Conservation (phyloP, 2,888 invertebrate species). For the Callosobruchus maculatus region DNA sequence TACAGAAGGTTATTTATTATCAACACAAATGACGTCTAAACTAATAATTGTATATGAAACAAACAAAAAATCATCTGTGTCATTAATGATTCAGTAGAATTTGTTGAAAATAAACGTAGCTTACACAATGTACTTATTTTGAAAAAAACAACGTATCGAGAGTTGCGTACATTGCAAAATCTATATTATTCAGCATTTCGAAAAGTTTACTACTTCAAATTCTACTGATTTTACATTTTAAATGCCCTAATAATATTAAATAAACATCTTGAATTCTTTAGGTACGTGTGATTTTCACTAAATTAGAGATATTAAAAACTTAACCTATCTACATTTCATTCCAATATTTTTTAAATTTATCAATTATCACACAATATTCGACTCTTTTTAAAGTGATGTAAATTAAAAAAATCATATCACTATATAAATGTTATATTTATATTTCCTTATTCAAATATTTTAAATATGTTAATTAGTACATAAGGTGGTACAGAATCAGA, state of each 20-base stretch:
- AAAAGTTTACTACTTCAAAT: not conserved
- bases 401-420: not conserved
- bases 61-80: conserved; percentile 8
- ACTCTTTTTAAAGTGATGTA: conserved; percentile 1
- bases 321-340: not conserved
- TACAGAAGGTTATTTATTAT: not conserved
- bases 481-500: not conserved
- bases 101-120: no score
- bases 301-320: not conserved
- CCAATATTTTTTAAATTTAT: not conserved
- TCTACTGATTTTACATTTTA: not conserved
- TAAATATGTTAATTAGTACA: not conserved
- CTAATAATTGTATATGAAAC: conserved; percentile 1
- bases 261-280: not conserved
- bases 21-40: conserved; percentile 4
- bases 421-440: not conserved
- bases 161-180: no score
- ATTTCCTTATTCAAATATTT: not conserved
- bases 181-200: no score
- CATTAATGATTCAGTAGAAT: not conserved
- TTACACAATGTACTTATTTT: no score
- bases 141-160: no score
- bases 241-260: not conserved
- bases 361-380: conserved; percentile 1
- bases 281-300: not conserved